Conservation (phyloP, 2,113 vertebrate genomes). For the Dinomys branickii region DNA sequence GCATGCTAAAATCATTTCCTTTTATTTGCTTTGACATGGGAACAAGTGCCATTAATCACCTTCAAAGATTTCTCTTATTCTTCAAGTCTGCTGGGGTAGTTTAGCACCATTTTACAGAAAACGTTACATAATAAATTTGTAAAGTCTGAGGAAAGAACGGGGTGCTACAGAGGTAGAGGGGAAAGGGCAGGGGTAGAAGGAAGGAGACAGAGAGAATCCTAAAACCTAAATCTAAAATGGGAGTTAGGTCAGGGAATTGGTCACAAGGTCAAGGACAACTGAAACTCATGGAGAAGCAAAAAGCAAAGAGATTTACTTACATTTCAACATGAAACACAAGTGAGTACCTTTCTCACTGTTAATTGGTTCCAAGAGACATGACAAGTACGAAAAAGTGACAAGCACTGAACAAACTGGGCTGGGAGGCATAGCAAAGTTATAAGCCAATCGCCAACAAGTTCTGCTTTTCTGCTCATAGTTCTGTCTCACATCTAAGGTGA, state of each 20-base stretch:
- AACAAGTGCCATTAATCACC: constrained; percentile 49
- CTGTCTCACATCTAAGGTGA: neutral
- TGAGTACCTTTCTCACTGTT: neutral
- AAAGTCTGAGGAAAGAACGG: neutral
- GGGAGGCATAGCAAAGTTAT: neutral
- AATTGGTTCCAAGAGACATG: neutral
- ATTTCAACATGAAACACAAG: neutral
- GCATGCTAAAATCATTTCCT: constrained; percentile 64
- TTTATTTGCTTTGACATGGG: constrained; percentile 63
- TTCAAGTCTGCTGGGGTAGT: constrained; percentile 35
- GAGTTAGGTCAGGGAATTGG: neutral
- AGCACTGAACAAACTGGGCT: no score
- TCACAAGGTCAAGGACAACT: neutral
- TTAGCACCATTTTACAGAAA: constrained; percentile 53
- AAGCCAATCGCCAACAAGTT: neutral
- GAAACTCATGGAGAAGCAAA: constrained; percentile 12
- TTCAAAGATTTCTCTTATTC: constrained; percentile 48
- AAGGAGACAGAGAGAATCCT: neutral
- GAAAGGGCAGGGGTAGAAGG: neutral
- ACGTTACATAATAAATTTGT: constrained; percentile 18
- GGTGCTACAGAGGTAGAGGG: neutral
- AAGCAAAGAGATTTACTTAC: neutral
- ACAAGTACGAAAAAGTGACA: neutral
- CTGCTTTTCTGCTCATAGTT: neutral
- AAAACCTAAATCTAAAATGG: neutral